Base-by-base conservation (phyloP, 2,888 invertebrate genomes). In the Drosophila anomelani region DNA sequence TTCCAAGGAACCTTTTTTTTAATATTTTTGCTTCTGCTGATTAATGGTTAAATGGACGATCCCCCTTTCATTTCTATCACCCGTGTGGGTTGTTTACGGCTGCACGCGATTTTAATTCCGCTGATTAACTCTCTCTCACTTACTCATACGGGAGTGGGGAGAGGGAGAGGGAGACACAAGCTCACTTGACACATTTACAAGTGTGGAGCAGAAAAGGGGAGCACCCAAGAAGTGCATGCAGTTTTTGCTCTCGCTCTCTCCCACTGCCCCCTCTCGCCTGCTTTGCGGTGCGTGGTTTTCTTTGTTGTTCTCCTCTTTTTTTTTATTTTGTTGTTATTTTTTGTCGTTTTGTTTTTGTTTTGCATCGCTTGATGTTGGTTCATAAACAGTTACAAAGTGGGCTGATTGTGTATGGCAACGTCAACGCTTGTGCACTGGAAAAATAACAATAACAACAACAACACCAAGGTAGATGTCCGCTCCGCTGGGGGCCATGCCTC, bases 371-470 rank as follows among this genome's bases (percentile, higher is more conserved):
- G 88, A 74, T 75, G 72, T 76, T 71, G 80, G 75, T 76, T 69
- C 56, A 80, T 80, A 75, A 77, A 85, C 85, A 85, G 84, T 82
- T 85, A 80, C 80, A 76, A 80, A 78, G 58, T 56, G 55, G 59
- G 64, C 76, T 68, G 49, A 67, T 69, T 56, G 34, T 47, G 69
- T 85, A 76, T 81, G 70, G 85, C 87, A 85, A 84, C 84, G 89
- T 85, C 84, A 88, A 88, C 81, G 78, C 80, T 75, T 85, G 76
- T 75, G 73, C 75, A 69, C 72, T 80, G 71, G 60, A 58, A 75
- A 81, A 84, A 85, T 84, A 87, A 87, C 73, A 77, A 44, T 36
- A 51, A 60, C 55, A 60, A 71, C 38, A 76, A 54, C 46, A 44
- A 8, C 44, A 53, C 23, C 51, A 43, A 51, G 39, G 68, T 57